Base-by-base conservation (phyloP, 2,888 invertebrate species). In the Julus scanicus region DNA sequence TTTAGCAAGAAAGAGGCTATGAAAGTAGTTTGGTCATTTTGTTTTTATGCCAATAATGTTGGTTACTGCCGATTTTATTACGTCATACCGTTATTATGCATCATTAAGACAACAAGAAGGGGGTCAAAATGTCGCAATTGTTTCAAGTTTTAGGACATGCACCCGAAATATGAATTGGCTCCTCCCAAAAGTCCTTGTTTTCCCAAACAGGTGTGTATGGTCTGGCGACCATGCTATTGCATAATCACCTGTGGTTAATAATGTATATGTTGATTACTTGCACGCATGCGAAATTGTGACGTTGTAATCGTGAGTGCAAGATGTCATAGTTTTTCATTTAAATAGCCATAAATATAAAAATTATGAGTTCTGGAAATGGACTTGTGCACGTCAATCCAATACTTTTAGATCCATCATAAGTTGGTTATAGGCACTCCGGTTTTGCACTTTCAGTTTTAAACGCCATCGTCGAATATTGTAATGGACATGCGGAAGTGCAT, bases 41-140 rank as follows among this genome's bases (percentile, higher is more conserved):
- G 57, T n/a, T 71, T 71, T 71, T 71, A 71, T 71, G 71, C 11
- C 9, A 71, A 71, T 71, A 71, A 71, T 29, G 63, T 20, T 29
- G 11, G 71, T 63, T 63, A 49, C 9, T 49, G 63, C 8, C 4
- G n/a, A 5, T 63, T 6, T 6, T 0, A 11, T 71, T 71, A 71
- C 63, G 63, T 20, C 63, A 20, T 63, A 8, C 71, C 20, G 29
- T 9, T 29, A 71, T 71, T 17, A 17, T 17, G 29, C 71, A 29
- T 71, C 20, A 71, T 71, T 71, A 71, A 71, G n/a, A 71, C 29
- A 11, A 3, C 9, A 49, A 29, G 29, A 29, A 71, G 29, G 71
- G 71, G 71, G 71, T 71, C 29, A 71, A 29, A 20, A 20, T 9
- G 8, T 11, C 71, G 57, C 17, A 71, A 20, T 63, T 63, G 8